These are phyloP conservation scores for Cantharis nigra DNA, from an alignment of 2,888 invertebrate genomes.

Conservation along the genomic window DNA sequence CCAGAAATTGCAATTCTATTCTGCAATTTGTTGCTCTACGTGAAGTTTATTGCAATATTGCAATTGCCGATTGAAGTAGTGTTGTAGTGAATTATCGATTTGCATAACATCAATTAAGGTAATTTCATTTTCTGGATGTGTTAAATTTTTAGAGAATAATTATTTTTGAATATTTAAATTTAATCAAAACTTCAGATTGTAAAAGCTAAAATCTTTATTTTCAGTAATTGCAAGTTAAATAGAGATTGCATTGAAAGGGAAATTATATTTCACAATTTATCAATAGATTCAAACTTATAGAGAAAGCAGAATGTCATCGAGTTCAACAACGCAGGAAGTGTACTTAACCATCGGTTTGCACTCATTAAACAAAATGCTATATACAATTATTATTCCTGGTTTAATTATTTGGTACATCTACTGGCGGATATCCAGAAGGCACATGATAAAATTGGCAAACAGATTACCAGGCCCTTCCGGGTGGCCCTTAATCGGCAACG, in stretches of 20 bases:
- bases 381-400: constrained; percentile 72
- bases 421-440: constrained; percentile 75
- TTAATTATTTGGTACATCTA: constrained; percentile 73
- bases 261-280: not conserved
- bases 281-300: constrained; percentile 8
- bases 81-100: not conserved
- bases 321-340: constrained; percentile 40
- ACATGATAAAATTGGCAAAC: constrained; percentile 71
- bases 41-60: not conserved
- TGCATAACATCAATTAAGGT: not conserved
- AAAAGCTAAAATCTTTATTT: not conserved
- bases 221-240: not conserved
- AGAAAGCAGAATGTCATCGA: constrained; percentile 40
- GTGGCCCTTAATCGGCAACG: constrained; percentile 74
- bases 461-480: constrained; percentile 76
- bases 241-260: constrained; percentile 13
- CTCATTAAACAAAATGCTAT: constrained; percentile 69
- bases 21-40: not conserved
- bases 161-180: not conserved
- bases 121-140: not conserved
- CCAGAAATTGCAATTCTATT: not conserved
- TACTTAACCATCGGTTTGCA: not conserved
- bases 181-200: not conserved
- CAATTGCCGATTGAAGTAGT: not conserved
- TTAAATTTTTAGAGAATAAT: not conserved